These are phyloP conservation scores for Antennarius striatus DNA, from an alignment of 2,113 vertebrate species.

Conservation along the genomic window DNA sequence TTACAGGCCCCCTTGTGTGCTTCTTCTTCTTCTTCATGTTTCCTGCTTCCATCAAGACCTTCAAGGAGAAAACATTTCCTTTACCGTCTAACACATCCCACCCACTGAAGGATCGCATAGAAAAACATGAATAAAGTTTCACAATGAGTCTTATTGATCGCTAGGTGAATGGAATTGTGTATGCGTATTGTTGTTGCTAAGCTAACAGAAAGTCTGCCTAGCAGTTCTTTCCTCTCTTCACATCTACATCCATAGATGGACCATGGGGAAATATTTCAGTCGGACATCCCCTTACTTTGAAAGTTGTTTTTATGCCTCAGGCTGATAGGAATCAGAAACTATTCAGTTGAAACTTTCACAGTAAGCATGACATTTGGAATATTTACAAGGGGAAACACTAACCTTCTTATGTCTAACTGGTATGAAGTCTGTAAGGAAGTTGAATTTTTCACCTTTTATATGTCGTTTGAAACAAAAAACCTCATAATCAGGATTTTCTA, in stretches of 20 bases:
- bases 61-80: too few species aligned
- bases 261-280: constrained; percentile 56
- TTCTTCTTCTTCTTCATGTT: too few species aligned
- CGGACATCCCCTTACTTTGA: too few species aligned
- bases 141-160: constrained; percentile 32
- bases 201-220: not conserved
- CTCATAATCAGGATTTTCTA: not conserved
- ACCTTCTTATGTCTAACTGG: not conserved
- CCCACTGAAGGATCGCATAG: too few species aligned
- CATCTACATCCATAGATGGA: constrained; percentile 73
- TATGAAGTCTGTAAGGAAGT: constrained; percentile 23
- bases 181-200: not conserved
- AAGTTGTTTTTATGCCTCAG: too few species aligned
- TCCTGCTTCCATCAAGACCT: too few species aligned
- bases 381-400: too few species aligned
- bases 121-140: not conserved
- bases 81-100: too few species aligned
- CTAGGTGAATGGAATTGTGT: constrained; percentile 10
- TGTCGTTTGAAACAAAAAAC: not conserved
- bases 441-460: constrained; percentile 10
- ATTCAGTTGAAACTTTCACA: too few species aligned
- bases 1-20: too few species aligned
- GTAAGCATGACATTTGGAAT: too few species aligned
- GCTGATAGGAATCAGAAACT: too few species aligned
- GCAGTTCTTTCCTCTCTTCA: constrained; percentile 60